A percentile compares a stretch with the other conserved stretches of the same genome.
Evolutionary conservation across 2,113 vertebrate genomes (phyloP).

Genomic region (Odocoileus virginianus): DNA sequence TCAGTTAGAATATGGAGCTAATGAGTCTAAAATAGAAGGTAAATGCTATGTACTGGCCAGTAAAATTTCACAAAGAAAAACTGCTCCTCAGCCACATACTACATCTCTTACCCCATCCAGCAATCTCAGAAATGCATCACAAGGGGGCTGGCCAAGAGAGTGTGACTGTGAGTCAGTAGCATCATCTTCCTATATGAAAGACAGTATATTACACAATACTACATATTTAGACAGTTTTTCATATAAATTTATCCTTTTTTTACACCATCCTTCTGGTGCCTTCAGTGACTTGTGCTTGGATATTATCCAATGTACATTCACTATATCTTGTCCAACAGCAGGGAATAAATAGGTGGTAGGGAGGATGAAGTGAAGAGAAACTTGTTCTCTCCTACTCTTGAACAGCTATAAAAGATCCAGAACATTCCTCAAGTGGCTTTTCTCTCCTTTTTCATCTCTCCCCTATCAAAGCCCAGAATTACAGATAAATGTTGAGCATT

Average conservation of each 20-base stretch:
- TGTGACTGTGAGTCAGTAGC: not conserved
- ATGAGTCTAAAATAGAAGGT: slow-evolving; percentile 11
- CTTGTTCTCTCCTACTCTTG: not conserved
- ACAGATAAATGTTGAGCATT: not conserved
- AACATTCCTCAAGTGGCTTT: not conserved
- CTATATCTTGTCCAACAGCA: not conserved
- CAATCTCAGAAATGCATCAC: not conserved
- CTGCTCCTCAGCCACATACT: not conserved
- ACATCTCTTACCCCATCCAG: not conserved
- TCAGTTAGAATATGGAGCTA: not conserved
- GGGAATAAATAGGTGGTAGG: not conserved
- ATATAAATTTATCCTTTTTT: not conserved
- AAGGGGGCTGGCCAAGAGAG: slow-evolving; percentile 15
- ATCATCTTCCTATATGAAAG: not conserved
- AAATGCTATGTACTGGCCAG: not conserved
- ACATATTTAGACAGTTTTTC: not conserved
- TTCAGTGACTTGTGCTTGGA: slow-evolving; percentile 4
- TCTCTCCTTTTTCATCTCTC: not conserved
- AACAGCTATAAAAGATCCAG: not conserved
- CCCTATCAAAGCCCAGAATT: not conserved
- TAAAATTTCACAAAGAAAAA: not conserved
- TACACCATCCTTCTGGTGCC: not conserved
- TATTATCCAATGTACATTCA: not conserved
- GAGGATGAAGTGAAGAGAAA: not conserved
- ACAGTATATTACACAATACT: not conserved